Base-by-base conservation (phyloP, 2,113 vertebrate genomes). In the Hippolais icterina region DNA sequence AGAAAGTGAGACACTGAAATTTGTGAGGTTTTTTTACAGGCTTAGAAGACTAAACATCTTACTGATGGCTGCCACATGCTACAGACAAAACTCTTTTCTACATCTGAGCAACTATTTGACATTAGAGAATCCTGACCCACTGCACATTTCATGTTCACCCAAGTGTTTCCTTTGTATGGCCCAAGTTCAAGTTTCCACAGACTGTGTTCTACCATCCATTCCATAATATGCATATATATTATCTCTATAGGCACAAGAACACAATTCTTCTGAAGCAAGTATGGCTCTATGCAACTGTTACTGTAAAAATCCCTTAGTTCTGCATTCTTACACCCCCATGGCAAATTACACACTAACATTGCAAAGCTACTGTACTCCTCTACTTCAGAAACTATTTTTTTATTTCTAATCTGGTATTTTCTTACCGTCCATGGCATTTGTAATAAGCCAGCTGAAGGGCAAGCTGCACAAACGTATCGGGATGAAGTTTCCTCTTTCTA, bases 381-480 rank as follows among this genome's bases (percentile, higher is more conserved):
- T 42, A 28, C n/a, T 63, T 39, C 56, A 77, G 11, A 70, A 65
- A 57, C 6, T 37, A 22, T 1, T 1, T 56, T 88, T 75, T 82
- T 64, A 61, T 28, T 59, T 47, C 50, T 75, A 16, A 35, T 20
- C 23, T 70, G 35, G 6, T 44, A 66, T 57, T 75, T 93, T 59
- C 97, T 94, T 97, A 99, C 99, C 97, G 97, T 74, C 98, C 98
- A 54, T 99, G 97, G 60, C 98, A 94, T 75, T 97, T 98, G 81
- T 98, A 99, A 96, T 98, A 99, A 37, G 99, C 98, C 64, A 99
- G 93, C 97, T 99, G 99, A 94, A 99, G 98, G 7, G 98, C 99
- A 82, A 99, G 98, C 94, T 99, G 99, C 78, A 99, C 94, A 95
- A 99, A 99, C 0, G 98, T 99, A 92, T 99, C 99, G 0, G 99